Evolutionary conservation across 2,113 vertebrate genomes (phyloP).

Genomic region (Chelonoidis abingdonii): DNA sequence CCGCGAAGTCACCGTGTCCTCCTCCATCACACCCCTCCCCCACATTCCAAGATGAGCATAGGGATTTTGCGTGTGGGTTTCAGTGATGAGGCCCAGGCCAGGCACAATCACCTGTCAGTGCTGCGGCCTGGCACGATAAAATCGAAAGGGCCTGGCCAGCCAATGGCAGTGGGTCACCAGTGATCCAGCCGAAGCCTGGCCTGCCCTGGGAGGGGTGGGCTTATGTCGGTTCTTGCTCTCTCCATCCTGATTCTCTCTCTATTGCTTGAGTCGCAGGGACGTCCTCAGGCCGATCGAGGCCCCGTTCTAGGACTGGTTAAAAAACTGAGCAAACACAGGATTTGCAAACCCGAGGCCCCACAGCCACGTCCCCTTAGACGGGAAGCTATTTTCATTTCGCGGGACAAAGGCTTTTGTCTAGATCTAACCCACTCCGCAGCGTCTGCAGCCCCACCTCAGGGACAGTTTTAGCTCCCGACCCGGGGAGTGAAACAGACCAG

Average conservation of each 20-base stretch:
- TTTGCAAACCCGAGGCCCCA: neutral
- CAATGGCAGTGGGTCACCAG: neutral
- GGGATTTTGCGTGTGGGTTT: neutral
- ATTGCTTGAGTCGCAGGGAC: neutral
- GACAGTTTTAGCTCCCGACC: neutral
- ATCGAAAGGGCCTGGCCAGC: neutral
- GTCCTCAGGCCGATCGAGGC: neutral
- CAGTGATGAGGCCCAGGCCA: neutral
- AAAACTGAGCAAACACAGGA: neutral
- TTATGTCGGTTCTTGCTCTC: neutral
- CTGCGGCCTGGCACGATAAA: neutral
- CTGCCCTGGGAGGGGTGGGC: neutral
- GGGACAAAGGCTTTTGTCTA: neutral
- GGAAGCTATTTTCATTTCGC: neutral
- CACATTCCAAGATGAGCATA: neutral
- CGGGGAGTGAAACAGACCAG: neutral
- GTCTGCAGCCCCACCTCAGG: neutral
- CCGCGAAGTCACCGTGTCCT: neutral
- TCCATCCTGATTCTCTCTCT: neutral
- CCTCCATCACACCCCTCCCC: neutral
- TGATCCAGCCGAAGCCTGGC: neutral
- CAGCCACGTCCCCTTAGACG: neutral
- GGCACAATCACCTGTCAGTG: neutral
- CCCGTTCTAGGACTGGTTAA: neutral
- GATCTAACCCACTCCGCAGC: neutral